Percentiles rank a stretch among this genome's conserved stretches.
Conservation (phyloP, 1,140 invertebrate genomes). For the Paramacrobiotus metropolitanus region DNA sequence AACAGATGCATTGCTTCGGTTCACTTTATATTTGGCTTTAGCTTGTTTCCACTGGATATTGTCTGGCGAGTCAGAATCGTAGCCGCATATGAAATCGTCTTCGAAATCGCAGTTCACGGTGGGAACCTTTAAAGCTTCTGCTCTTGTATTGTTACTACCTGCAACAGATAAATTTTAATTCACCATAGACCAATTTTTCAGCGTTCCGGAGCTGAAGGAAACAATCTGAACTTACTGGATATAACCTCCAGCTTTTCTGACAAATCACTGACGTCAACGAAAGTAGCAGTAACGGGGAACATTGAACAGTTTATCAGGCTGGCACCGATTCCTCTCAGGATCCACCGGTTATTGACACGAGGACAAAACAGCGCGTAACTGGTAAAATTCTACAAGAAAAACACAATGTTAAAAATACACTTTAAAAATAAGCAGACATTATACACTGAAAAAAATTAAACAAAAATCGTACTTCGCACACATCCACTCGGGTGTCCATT, state of each 20-base stretch:
- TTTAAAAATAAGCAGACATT: too few species aligned
- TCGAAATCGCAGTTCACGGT: neutral
- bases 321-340: neutral
- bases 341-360: neutral
- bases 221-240: neutral
- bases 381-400: neutral
- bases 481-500: neutral
- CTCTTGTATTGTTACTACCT: neutral
- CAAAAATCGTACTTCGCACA: neutral
- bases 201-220: neutral
- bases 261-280: neutral
- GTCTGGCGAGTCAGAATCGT: neutral
- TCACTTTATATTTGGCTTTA: neutral
- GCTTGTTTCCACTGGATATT: conserved; percentile 1
- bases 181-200: neutral
- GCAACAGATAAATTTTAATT: neutral
- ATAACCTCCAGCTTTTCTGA: neutral
- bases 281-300: neutral
- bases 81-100: conserved; percentile 1
- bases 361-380: neutral
- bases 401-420: neutral
- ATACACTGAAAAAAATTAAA: too few species aligned
- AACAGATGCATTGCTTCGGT: neutral
- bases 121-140: neutral
- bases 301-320: neutral